Conservation (phyloP, 2,113 vertebrate genomes). For the Syngnathus floridae region DNA sequence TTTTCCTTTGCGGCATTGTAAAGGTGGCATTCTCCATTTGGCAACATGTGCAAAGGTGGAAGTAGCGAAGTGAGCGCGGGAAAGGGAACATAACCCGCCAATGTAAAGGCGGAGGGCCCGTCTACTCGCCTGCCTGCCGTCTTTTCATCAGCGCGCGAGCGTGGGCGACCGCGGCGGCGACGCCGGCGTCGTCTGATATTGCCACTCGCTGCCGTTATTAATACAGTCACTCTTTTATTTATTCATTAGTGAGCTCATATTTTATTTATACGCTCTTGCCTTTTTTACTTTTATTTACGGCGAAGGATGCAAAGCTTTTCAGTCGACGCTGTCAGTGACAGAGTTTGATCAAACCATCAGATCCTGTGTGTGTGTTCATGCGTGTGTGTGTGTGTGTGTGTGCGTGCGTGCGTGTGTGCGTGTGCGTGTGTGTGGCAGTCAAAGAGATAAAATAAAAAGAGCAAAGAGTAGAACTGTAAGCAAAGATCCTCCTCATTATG, state of each 20-base stretch:
- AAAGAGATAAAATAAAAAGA: conserved; percentile 6
- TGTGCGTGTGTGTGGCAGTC: neutral
- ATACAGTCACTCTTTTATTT: conserved; percentile 65
- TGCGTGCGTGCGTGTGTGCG: neutral
- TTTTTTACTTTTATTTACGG: conserved; percentile 59
- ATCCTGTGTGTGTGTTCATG: conserved; percentile 6
- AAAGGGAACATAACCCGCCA: conserved; percentile 1
- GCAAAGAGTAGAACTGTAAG: neutral
- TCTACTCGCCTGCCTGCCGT: conserved; percentile 28
- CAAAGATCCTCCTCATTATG: neutral
- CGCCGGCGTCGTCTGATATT: conserved; percentile 42
- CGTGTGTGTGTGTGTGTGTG: conserved; percentile 7
- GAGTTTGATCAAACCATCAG: conserved; percentile 56
- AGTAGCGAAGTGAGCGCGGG: neutral
- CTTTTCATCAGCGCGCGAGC: conserved; percentile 54
- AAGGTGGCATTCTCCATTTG: neutral
- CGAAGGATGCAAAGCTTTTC: conserved; percentile 23
- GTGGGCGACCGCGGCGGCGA: conserved; percentile 41
- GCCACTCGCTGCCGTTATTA: conserved; percentile 50
- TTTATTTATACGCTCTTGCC: conserved; percentile 62
- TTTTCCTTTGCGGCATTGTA: neutral
- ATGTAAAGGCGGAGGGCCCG: conserved; percentile 35
- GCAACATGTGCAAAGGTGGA: neutral
- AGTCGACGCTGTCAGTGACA: conserved; percentile 27
- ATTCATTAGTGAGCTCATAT: conserved; percentile 66